phyloP scores from a whole-genome alignment of 2,113 vertebrate genomes.

The Petaurus breviceps region DNA sequence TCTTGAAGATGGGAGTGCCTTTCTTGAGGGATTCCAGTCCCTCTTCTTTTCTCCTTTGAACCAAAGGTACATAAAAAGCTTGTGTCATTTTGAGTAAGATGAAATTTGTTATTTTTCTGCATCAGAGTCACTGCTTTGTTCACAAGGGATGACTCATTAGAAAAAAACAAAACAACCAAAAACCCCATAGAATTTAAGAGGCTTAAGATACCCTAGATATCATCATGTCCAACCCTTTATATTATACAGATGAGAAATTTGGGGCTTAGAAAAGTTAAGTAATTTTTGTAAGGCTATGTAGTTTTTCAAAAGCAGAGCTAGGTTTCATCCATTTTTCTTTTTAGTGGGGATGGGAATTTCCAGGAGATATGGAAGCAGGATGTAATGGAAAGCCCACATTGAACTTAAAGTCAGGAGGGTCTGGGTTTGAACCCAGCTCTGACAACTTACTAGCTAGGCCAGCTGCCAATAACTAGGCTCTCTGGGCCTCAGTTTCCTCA shows the following conservation, averaged over 20 bases:
- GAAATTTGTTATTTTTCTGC: slow-evolving; percentile 37
- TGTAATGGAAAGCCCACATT: background rate
- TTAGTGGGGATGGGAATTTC: background rate
- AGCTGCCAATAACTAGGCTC: too few species aligned
- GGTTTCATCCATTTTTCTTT: background rate
- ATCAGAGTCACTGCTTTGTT: slow-evolving; percentile 45
- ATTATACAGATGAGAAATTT: background rate
- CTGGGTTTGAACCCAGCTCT: background rate
- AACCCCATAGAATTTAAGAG: background rate
- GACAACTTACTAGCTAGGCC: background rate
- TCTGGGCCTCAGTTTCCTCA: background rate
- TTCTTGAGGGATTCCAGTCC: slow-evolving; percentile 37
- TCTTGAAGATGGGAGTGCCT: slow-evolving; percentile 58
- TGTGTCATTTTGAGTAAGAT: background rate
- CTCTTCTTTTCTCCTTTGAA: slow-evolving; percentile 29
- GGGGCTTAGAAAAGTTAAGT: background rate
- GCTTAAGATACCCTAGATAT: background rate
- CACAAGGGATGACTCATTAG: slow-evolving; percentile 1
- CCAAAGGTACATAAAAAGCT: slow-evolving; percentile 43
- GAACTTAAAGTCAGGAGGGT: background rate
- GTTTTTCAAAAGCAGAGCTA: background rate
- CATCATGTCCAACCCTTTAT: background rate
- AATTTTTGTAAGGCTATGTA: background rate
- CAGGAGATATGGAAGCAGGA: background rate
- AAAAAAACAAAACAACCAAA: background rate